Evolutionary conservation across 2,113 vertebrate species (phyloP).

Genomic region (Nymphicus hollandicus): DNA sequence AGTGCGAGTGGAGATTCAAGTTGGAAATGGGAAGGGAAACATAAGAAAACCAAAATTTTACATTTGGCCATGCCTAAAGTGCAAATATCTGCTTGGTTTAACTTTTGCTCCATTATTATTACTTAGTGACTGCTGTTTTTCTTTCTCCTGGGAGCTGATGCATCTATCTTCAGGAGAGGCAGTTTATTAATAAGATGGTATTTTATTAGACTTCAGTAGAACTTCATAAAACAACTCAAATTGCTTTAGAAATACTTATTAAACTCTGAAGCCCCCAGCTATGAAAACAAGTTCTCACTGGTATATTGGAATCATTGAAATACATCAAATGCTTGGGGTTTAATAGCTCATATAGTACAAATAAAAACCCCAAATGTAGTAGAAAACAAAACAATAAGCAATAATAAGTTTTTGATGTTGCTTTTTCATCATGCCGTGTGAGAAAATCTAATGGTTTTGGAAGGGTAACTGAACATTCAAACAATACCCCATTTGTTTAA

Average conservation of each 20-base stretch:
- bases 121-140: not conserved
- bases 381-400: not conserved
- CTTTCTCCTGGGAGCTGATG: not conserved
- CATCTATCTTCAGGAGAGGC: not conserved
- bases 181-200: not conserved
- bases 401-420: not conserved
- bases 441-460: not conserved
- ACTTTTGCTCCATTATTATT: not conserved
- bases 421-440: not conserved
- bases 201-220: not conserved
- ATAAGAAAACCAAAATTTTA: fast-evolving
- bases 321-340: not conserved
- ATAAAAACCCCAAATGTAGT: not conserved
- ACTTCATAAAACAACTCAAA: not conserved
- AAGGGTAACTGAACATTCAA: not conserved
- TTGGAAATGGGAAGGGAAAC: not conserved
- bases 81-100: not conserved
- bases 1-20: not conserved
- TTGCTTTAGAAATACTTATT: not conserved
- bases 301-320: not conserved
- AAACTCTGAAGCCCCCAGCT: not conserved
- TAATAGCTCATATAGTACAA: not conserved
- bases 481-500: not conserved
- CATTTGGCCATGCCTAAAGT: fast-evolving
- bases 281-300: not conserved